Base-by-base conservation (phyloP, 2,113 vertebrate species). In the Merops nubicus region DNA sequence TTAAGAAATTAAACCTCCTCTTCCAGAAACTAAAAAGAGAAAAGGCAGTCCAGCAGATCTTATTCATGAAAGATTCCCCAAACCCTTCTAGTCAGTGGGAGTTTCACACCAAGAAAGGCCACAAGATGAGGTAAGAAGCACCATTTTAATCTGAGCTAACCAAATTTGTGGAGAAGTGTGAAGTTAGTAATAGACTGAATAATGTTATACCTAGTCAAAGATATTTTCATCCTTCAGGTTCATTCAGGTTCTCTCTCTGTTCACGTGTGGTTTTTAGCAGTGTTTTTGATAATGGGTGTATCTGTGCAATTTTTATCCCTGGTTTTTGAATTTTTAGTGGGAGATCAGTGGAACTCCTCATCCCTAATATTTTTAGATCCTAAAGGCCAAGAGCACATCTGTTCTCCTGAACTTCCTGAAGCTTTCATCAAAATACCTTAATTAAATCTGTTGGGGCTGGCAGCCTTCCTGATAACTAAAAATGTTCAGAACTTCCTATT, bases 91-190 rank as follows among this genome's bases (percentile, higher is more conserved):
- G 79, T 93, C 79, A 93, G 93, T 96, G 96, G 95, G 93, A 96
- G 95, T 94, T 96, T 96, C 93, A 86, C 96, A 95, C 92, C 69
- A 76, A 50, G 75, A 96, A 96, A 97, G 96, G 95, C 88, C 92
- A 94, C 34, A n/a, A 78, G 75, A 86, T 93, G 93, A 93, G 69
- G 79, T 91, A 95, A 93, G 91, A 93, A 94, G 79, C 9, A 16
- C 75, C 60, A 85, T 75, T 95, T 85, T 14, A 94, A 87, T 92
- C 60, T 75, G 73, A 92, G 73, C 69, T 75, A 93, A 90, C 72
- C 40, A 67, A 86, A 88, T 91, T 53, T 84, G 59, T 85, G 25
- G 68, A 87, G 77, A 96, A 88, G 57, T 89, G 92, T 92, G 85
- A 92, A 93, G 76, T 84, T 88, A 89, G 48, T 93, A 94, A 91